These are phyloP conservation scores for Hoplodrina ambigua DNA, from an alignment of 2,888 invertebrate species.

Conservation along the genomic window DNA sequence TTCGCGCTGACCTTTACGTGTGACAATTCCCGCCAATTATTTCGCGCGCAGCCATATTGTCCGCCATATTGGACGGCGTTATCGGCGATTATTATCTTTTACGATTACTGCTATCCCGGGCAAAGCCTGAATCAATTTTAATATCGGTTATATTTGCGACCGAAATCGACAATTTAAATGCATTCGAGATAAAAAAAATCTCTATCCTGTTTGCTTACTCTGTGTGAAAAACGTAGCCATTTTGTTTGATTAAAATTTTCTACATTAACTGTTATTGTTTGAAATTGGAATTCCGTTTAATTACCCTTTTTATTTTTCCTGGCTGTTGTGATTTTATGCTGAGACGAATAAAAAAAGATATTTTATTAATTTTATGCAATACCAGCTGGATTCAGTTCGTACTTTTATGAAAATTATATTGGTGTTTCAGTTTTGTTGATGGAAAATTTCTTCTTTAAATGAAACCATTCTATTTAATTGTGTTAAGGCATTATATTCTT, in stretches of 20 bases:
- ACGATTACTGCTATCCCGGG: constrained; percentile 69
- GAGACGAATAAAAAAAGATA: neutral
- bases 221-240: constrained; percentile 33
- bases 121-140: constrained; percentile 70
- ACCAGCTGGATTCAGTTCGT: neutral
- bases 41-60: constrained; percentile 61
- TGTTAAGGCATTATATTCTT: no score
- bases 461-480: neutral
- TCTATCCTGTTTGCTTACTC: constrained; percentile 37
- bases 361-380: neutral
- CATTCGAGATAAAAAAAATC: constrained; percentile 59
- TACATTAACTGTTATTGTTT: constrained; percentile 32
- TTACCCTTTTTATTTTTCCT: neutral
- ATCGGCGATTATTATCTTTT: constrained; percentile 76
- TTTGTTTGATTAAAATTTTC: constrained; percentile 32
- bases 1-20: constrained; percentile 38
- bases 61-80: constrained; percentile 68
- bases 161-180: constrained; percentile 69
- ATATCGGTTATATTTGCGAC: constrained; percentile 62
- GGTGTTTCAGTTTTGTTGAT: neutral
- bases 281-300: constrained; percentile 28
- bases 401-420: neutral
- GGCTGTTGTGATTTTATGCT: neutral
- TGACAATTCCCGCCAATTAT: constrained; percentile 71
- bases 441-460: neutral